Evolutionary conservation across 2,797 vertebrate genomes (phyloP).

Genomic region (Cacajao melanocephalus): DNA sequence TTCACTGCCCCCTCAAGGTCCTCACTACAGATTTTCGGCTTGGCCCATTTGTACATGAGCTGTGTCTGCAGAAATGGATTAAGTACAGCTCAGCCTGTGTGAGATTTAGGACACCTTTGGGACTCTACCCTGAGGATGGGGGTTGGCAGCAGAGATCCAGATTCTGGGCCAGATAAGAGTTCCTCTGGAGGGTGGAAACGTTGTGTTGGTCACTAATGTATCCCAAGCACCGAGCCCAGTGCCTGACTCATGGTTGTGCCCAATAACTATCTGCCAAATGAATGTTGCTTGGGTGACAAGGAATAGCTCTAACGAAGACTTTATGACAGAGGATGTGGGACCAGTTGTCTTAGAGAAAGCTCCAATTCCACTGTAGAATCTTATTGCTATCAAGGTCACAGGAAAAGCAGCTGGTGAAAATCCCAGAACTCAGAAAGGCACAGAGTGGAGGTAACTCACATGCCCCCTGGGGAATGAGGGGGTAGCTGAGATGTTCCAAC

Average conservation of each 20-base stretch:
- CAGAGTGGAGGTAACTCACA: neutral
- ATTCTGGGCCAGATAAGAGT: neutral
- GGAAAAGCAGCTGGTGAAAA: neutral
- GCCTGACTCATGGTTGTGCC: neutral
- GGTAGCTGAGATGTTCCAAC: neutral
- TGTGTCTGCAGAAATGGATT: conserved; percentile 88
- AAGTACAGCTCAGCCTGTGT: neutral
- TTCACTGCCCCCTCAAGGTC: conserved; percentile 83
- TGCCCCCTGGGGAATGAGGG: neutral
- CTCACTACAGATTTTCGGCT: conserved; percentile 95
- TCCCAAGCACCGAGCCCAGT: neutral
- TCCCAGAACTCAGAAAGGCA: neutral
- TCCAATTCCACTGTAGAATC: neutral
- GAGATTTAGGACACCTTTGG: neutral
- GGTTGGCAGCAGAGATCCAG: too few relatives aligned
- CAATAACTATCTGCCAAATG: neutral
- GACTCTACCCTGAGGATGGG: neutral
- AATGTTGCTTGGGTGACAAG: neutral
- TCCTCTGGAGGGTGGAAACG: neutral
- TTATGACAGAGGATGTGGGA: neutral
- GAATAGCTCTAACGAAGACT: neutral
- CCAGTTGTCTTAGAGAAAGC: neutral
- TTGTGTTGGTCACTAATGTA: neutral
- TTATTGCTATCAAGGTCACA: neutral
- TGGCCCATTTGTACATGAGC: conserved; percentile 97